Base-by-base conservation (phyloP, 1,140 invertebrate species). In the Drosophila erecta region DNA sequence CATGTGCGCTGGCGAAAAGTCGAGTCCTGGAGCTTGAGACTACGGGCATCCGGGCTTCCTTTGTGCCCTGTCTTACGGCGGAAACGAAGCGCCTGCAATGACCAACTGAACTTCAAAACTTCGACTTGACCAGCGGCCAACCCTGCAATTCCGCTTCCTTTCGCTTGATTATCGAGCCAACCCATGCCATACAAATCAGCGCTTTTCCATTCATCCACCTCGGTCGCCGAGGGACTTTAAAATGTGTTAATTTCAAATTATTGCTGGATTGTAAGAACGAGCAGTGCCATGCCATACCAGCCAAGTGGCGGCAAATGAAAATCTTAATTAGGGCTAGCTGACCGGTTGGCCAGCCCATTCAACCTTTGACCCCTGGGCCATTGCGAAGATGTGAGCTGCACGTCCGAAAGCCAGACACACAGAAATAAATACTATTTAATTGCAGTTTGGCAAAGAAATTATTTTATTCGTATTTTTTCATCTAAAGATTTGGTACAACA, bases 81-180 rank as follows among this genome's bases (percentile, higher is more conserved):
- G 75, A 87, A 83, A 57, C 56, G 66, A 76, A 51, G 54, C 47
- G 72, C 73, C 66, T 79, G 87, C 74, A 81, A 74, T 90, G 85
- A 90, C 81, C 85, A 90, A 90, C 74, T 90, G 81, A 90, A 90
- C 85, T 90, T 90, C 76, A 81, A 81, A 87, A 79, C 87, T 87
- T 81, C 66, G 69, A 87, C 81, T 87, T 72, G 69, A 69, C 55
- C 55, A 64, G 56, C 71, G 61, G 64, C 73, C 79, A 80, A 56
- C 81, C 81, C 46, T 59, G 44, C 56, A 12, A 40, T 41, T 70
- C 24, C 30, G 69, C 64, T 78, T 76, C 57, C 60, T 73, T 76
- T 74, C 40, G 59, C 80, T 75, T 85, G 86, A 90, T 90, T 75
- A 87, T 76, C 59, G 50, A 79, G 41, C 64, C 67, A 22, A 17